Percentiles rank a stretch among this genome's conserved stretches.
phyloP scores from a whole-genome alignment of 35 echinoderm and acorn worm species.

The Anneissia japonica region DNA sequence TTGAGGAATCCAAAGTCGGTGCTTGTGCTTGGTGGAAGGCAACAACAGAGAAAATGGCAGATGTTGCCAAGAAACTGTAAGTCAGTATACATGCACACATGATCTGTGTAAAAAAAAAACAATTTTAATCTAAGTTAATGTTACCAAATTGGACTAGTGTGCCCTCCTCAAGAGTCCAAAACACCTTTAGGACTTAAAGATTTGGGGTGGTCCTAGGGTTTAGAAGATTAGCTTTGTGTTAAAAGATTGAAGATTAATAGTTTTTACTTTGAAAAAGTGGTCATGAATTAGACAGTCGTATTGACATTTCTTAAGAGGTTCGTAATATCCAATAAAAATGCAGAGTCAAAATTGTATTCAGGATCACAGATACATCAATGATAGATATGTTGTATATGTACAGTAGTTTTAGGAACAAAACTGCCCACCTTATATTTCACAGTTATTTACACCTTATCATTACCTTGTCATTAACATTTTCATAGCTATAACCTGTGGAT shows the following conservation, averaged over 20 bases:
- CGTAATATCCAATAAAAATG: too few relatives aligned
- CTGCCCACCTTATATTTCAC: too few relatives aligned
- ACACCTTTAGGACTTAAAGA: background rate
- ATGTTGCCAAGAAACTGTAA: conserved; percentile 54
- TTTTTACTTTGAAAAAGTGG: background rate
- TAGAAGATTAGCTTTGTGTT: background rate
- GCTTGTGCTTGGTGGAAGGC: conserved; percentile 38
- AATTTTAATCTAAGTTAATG: background rate
- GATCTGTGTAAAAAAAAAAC: conserved; percentile 22
- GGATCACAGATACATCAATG: background rate
- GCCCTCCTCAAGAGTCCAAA: too few relatives aligned
- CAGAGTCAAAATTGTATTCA: background rate
- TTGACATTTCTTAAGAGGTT: too few relatives aligned
- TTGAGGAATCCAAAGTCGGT: background rate
- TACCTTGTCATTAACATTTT: too few relatives aligned
- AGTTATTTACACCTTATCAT: too few relatives aligned
- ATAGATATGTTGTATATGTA: background rate
- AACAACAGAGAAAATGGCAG: conserved; percentile 42
- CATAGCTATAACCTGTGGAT: too few relatives aligned
- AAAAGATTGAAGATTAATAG: background rate
- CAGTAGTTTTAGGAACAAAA: background rate
- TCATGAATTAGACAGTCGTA: too few relatives aligned
- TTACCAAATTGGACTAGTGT: too few relatives aligned
- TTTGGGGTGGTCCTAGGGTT: background rate
- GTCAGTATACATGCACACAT: conserved; percentile 38